These are phyloP conservation scores for Bufo bufo DNA, from an alignment of 2,113 vertebrate genomes.

Conservation along the genomic window DNA sequence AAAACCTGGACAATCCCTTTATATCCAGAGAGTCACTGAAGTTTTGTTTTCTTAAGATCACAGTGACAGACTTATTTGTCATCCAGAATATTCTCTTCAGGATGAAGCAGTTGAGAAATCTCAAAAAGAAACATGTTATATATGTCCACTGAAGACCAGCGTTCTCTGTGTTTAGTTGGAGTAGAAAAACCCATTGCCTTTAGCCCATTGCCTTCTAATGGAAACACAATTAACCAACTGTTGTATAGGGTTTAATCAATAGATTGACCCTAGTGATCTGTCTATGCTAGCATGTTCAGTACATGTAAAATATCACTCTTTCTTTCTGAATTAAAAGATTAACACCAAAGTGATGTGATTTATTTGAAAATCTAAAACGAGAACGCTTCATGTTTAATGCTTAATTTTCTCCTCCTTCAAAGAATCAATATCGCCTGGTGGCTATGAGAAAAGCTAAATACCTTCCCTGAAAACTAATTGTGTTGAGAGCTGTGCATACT, in stretches of 20 bases:
- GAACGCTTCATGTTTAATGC: slow-evolving; percentile 14
- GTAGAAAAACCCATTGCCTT: neutral
- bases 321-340: slow-evolving; percentile 31
- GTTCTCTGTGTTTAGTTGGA: neutral
- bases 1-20: too few relatives aligned
- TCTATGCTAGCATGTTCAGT: neutral
- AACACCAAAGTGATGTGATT: neutral
- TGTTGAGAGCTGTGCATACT: neutral
- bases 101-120: too few relatives aligned
- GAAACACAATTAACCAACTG: slow-evolving; percentile 31
- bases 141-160: neutral
- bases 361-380: slow-evolving; percentile 5
- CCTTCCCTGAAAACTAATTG: neutral
- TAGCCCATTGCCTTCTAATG: too few relatives aligned
- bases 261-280: neutral
- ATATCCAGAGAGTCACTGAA: too few relatives aligned
- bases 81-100: too few relatives aligned
- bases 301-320: too few relatives aligned
- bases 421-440: neutral
- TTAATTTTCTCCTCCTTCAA: neutral
- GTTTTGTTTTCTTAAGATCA: too few relatives aligned
- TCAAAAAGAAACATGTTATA: neutral
- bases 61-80: too few relatives aligned
- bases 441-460: neutral
- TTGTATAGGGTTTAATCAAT: neutral